Evolutionary conservation across 2,888 invertebrate genomes (phyloP).

Genomic region (Lysandra bellargus): DNA sequence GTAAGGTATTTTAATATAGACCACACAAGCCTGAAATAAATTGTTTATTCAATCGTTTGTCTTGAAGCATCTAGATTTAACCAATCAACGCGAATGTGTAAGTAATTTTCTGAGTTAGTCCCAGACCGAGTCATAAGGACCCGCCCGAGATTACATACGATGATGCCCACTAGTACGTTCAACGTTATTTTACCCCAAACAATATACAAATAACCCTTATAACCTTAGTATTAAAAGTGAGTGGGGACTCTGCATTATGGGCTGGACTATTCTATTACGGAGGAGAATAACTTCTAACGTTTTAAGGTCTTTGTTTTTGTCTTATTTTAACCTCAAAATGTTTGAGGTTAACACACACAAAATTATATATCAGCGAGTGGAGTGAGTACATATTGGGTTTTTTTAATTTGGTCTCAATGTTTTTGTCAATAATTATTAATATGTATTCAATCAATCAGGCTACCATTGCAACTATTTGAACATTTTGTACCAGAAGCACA

Average conservation of each 20-base stretch:
- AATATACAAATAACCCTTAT: not conserved
- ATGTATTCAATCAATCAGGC: too few relatives aligned
- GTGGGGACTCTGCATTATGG: not conserved
- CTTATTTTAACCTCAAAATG: not conserved
- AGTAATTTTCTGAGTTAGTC: slow-evolving; percentile 75
- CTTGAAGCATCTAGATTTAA: not conserved
- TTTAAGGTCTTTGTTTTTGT: not conserved
- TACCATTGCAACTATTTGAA: too few relatives aligned
- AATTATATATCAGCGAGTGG: not conserved
- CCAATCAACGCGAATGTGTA: slow-evolving; percentile 53
- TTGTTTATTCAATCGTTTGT: not conserved
- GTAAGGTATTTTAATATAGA: too few relatives aligned
- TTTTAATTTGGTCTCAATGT: too few relatives aligned
- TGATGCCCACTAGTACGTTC: not conserved
- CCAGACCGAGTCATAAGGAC: slow-evolving; percentile 61
- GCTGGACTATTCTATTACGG: not conserved
- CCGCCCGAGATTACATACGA: slow-evolving; percentile 40
- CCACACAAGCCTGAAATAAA: too few relatives aligned
- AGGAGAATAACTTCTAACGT: not conserved
- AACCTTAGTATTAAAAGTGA: not conserved
- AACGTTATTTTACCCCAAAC: not conserved
- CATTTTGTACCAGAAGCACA: too few relatives aligned
- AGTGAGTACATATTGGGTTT: too few relatives aligned
- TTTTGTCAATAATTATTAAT: too few relatives aligned
- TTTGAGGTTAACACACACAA: not conserved